Evolutionary conservation across 1,140 invertebrate species (phyloP).

Genomic region (Dolichoris vasculosae): DNA sequence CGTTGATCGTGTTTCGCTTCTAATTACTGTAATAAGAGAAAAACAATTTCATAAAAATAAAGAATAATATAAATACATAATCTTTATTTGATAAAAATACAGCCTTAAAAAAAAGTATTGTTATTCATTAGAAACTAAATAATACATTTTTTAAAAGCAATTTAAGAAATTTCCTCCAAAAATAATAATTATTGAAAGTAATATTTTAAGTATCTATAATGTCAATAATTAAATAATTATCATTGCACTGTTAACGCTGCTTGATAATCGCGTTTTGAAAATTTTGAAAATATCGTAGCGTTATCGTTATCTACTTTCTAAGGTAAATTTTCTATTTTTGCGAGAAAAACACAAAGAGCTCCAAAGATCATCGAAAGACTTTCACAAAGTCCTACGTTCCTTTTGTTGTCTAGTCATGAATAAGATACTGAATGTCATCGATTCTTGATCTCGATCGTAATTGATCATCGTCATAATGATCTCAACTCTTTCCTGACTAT

Average conservation of each 20-base stretch:
- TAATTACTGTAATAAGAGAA: neutral
- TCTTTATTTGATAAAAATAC: slow-evolving; percentile 11
- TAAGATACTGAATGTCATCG: slow-evolving; percentile 45
- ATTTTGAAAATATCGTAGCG: slow-evolving; percentile 39
- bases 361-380: slow-evolving; percentile 52
- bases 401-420: slow-evolving; percentile 70
- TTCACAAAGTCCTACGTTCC: slow-evolving; percentile 59
- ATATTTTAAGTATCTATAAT: neutral
- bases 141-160: slow-evolving; percentile 8
- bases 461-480: slow-evolving; percentile 55
- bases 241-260: neutral
- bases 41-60: neutral
- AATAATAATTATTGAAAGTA: neutral
- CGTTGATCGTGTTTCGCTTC: too few species aligned
- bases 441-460: slow-evolving; percentile 60
- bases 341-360: slow-evolving; percentile 46
- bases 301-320: slow-evolving; percentile 72
- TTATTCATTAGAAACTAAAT: slow-evolving; percentile 4
- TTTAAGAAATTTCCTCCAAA: slow-evolving; percentile 7
- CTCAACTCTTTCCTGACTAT: slow-evolving; percentile 57
- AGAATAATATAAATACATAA: too few species aligned
- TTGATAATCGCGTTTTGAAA: slow-evolving; percentile 30
- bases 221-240: neutral
- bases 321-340: slow-evolving; percentile 56
- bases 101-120: neutral